Conservation (phyloP, 2,888 invertebrate genomes). For the Psylliodes chrysocephalus region DNA sequence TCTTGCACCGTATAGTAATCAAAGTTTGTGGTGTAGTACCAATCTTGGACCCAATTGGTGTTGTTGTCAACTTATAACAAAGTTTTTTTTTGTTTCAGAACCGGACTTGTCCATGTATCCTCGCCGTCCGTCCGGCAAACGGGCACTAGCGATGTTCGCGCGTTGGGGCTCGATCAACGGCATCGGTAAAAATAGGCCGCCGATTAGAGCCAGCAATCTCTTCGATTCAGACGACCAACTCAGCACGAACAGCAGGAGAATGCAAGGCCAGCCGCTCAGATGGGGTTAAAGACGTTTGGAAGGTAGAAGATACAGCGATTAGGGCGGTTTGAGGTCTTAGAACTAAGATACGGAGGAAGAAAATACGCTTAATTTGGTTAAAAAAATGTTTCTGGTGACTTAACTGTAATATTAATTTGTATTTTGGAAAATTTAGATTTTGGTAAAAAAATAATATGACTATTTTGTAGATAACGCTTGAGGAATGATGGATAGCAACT, state of each 20-base stretch:
- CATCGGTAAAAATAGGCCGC: slow-evolving; percentile 60
- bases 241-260: slow-evolving; percentile 63
- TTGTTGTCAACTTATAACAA: no score
- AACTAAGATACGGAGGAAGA: background rate
- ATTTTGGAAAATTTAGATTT: no score
- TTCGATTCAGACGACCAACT: slow-evolving; percentile 52
- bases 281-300: slow-evolving; percentile 61
- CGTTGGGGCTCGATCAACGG: slow-evolving; percentile 64
- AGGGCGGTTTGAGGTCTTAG: slow-evolving; percentile 10
- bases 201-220: slow-evolving; percentile 58
- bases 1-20: no score
- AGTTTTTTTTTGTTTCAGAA: slow-evolving; percentile 34
- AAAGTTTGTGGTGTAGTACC: no score
- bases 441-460: no score
- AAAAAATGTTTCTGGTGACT: background rate
- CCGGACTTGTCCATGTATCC: slow-evolving; percentile 19
- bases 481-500: no score
- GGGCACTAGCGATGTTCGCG: slow-evolving; percentile 64
- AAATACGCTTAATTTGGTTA: background rate
- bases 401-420: no score
- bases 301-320: slow-evolving; percentile 24
- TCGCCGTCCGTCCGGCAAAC: slow-evolving; percentile 53
- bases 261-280: slow-evolving; percentile 65
- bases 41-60: no score
- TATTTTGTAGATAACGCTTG: no score